Evolutionary conservation across 2,113 vertebrate genomes (phyloP), one percentile per base, ranked within the genome.

Genomic region (Pleuronectes platessa): DNA sequence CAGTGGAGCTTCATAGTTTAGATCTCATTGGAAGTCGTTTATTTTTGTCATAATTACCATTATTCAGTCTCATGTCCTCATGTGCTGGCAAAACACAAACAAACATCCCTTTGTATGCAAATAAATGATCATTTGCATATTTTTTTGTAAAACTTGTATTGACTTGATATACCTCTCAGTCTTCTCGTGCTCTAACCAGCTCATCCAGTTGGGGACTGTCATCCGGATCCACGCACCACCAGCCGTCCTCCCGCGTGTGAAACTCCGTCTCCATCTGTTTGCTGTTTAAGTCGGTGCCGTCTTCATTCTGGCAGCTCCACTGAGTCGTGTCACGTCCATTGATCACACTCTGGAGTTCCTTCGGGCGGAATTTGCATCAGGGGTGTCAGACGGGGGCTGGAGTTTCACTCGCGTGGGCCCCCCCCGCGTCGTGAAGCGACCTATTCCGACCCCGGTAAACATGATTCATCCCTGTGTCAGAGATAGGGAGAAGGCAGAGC

Each of bases 401-500:
- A 71, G 71, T 75, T 81, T 71, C 53, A 55, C 27, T 61, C 74
- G 37, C 24, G n/a, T 37, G 17, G 26, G 60, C 69, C 24, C 56
- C 24, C 69, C 56, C 21, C 51, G 72, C 76, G 75, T 85, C 66
- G 35, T 66, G 64, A 83, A 74, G 69, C 51, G 61, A 72, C 74
- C 78, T 76, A 60, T 35, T 56, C 60, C 53, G 74, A 81, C 74
- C 80, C 69, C 55, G 13, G 21, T 63, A n/a, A 73, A 63, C 11
- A 27, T 17, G 3, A 27, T 27, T 14, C 24, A 17, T 6, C 4
- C 14, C 12, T 8, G 11, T 58, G 56, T 7, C 23, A 15, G 61
- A 79, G 74, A 80, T 26, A 59, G 59, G 24, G 24, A 82, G 54
- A 71, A 42, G 61, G 35, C 45, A 73, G 59, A 61, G 74, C 40